Conservation (phyloP, 1,140 invertebrate species). For the Apis florea region DNA sequence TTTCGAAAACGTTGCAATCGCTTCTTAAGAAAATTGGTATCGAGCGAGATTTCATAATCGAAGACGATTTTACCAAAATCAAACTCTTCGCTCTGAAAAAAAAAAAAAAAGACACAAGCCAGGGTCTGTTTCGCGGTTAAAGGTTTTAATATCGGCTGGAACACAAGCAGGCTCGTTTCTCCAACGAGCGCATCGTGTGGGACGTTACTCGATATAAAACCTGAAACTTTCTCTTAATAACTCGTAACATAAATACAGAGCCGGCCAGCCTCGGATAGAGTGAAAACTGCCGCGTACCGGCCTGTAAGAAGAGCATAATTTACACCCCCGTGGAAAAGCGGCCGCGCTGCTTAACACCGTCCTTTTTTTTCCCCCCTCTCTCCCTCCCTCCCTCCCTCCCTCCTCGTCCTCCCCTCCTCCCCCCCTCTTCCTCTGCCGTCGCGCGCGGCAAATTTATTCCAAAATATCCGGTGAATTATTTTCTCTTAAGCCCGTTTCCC, state of each 20-base stretch:
- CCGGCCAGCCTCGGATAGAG: slow-evolving; percentile 17
- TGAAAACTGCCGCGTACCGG: slow-evolving; percentile 36
- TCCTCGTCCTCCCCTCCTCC: neutral
- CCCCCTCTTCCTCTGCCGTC: neutral
- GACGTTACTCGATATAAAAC: slow-evolving; percentile 46
- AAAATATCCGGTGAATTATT: slow-evolving; percentile 47
- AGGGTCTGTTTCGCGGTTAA: no score
- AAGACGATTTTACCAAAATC: no score
- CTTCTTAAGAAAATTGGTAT: no score
- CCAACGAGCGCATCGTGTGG: slow-evolving; percentile 25
- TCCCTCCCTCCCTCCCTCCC: neutral
- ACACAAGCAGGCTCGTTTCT: slow-evolving; percentile 29
- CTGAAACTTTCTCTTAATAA: slow-evolving; percentile 61
- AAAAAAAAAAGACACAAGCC: no score
- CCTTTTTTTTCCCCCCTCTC: neutral
- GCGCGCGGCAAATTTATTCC: slow-evolving; percentile 37
- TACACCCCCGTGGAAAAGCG: slow-evolving; percentile 45
- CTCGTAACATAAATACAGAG: slow-evolving; percentile 57
- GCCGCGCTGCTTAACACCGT: slow-evolving; percentile 27
- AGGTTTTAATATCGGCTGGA: slow-evolving; percentile 5
- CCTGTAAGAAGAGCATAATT: slow-evolving; percentile 47
- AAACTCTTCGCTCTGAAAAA: no score
- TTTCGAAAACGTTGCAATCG: no score
- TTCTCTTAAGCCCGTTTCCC: slow-evolving; percentile 30
- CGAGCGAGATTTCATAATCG: no score